A percentile compares a stretch with the other conserved stretches of the same genome.
phyloP scores from a whole-genome alignment of 2,797 vertebrate species.

The Chloroceryle inda region DNA sequence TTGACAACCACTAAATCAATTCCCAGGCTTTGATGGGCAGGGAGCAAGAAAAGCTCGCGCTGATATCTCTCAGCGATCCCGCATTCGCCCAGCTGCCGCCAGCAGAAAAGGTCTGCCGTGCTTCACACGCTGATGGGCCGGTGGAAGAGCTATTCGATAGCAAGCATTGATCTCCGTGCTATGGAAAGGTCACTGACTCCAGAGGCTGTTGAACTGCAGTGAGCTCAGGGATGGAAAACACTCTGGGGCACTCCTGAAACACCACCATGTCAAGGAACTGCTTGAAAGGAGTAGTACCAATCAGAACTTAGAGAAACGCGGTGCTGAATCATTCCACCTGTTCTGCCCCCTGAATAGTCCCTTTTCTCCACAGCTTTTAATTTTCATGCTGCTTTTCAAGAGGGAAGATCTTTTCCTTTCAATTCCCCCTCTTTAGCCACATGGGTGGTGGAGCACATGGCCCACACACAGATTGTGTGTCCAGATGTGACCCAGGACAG shows the following conservation, averaged over 20 bases:
- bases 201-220: not conserved
- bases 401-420: not conserved
- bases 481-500: conserved; percentile 8
- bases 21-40: not conserved
- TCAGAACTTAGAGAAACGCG: not conserved
- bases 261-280: not conserved
- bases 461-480: not conserved
- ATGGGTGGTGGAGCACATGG: not conserved
- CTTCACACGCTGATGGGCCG: conserved; percentile 30
- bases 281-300: not conserved
- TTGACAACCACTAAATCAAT: conserved; percentile 9
- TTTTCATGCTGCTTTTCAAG: not conserved
- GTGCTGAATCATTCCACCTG: not conserved
- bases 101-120: not conserved
- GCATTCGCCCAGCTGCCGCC: not conserved
- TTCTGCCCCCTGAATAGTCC: not conserved
- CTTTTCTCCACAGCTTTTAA: not conserved
- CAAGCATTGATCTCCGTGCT: not conserved
- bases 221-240: not conserved
- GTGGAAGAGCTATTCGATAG: conserved; percentile 15
- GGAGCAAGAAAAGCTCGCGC: not conserved
- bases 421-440: not conserved
- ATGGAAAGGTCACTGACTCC: conserved; percentile 39
- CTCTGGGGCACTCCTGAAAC: not conserved
- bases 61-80: not conserved